phyloP scores from a whole-genome alignment of 35 echinoderm and acorn worm species.

The Ophiothrix spiculata region DNA sequence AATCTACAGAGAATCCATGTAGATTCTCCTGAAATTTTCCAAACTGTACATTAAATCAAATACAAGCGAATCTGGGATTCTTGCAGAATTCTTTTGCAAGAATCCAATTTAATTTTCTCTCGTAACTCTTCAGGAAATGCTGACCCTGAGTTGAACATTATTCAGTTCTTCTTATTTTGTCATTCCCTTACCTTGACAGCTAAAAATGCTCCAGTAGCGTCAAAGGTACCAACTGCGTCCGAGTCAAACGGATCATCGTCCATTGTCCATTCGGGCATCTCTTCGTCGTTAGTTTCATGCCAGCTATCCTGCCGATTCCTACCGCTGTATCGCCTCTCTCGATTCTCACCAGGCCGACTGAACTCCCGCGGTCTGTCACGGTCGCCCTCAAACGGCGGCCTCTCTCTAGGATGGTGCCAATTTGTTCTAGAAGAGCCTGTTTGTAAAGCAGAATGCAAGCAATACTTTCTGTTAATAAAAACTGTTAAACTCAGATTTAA shows the following conservation, averaged over 20 bases:
- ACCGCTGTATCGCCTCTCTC: conserved; percentile 71
- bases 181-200: conserved; percentile 73
- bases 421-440: conserved; percentile 66
- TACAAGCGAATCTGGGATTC: too few relatives aligned
- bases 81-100: too few relatives aligned
- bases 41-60: too few relatives aligned
- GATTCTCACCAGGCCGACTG: conserved; percentile 8
- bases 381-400: conserved; percentile 26
- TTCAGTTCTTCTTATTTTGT: too few relatives aligned
- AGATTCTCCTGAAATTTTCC: too few relatives aligned
- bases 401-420: conserved; percentile 79
- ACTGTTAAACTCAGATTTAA: too few relatives aligned
- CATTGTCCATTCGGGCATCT: conserved; percentile 87
- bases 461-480: not conserved
- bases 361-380: conserved; percentile 39
- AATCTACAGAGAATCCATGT: too few relatives aligned
- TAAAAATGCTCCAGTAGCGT: conserved; percentile 86
- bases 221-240: conserved; percentile 74
- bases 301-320: conserved; percentile 55
- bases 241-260: conserved; percentile 74
- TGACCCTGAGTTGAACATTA: too few relatives aligned
- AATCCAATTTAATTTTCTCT: too few relatives aligned
- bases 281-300: conserved; percentile 63
- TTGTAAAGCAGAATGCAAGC: not conserved
- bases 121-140: too few relatives aligned